A percentile compares a stretch with the other conserved stretches of the same genome.
Conservation (phyloP, 1,140 invertebrate species). For the Medauroidea extradentata region DNA sequence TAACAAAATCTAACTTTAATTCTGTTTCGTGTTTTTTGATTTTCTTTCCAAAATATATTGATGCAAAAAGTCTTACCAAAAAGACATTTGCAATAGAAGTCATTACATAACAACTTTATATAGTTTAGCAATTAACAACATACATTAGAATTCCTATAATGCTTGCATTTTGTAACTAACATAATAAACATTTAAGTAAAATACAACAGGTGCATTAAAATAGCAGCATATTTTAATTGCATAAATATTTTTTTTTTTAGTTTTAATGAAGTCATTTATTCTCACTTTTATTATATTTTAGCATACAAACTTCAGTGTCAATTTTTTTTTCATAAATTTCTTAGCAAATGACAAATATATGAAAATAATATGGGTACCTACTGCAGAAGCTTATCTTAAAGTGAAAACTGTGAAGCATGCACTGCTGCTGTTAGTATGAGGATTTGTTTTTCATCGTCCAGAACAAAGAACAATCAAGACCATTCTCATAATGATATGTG, state of each 20-base stretch:
- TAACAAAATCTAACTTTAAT: slow-evolving; percentile 1
- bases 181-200: background rate
- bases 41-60: slow-evolving; percentile 15
- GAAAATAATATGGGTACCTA: too few species aligned
- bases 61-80: slow-evolving; percentile 4
- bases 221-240: background rate
- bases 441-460: too few species aligned
- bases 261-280: too few species aligned
- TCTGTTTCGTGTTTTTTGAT: background rate
- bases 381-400: too few species aligned
- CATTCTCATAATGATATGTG: too few species aligned
- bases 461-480: too few species aligned
- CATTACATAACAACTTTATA: slow-evolving; percentile 8
- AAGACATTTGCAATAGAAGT: slow-evolving; percentile 1
- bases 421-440: too few species aligned
- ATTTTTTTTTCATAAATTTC: too few species aligned
- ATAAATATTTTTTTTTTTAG: background rate
- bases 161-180: background rate
- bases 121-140: background rate
- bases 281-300: too few species aligned
- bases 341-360: too few species aligned
- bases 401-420: too few species aligned
- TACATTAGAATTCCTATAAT: background rate
- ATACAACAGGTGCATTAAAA: background rate
- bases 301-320: too few species aligned